Percentiles rank a stretch among this genome's conserved stretches.
Conservation (phyloP, 1,140 invertebrate genomes). For the Solenopsis fugax region DNA sequence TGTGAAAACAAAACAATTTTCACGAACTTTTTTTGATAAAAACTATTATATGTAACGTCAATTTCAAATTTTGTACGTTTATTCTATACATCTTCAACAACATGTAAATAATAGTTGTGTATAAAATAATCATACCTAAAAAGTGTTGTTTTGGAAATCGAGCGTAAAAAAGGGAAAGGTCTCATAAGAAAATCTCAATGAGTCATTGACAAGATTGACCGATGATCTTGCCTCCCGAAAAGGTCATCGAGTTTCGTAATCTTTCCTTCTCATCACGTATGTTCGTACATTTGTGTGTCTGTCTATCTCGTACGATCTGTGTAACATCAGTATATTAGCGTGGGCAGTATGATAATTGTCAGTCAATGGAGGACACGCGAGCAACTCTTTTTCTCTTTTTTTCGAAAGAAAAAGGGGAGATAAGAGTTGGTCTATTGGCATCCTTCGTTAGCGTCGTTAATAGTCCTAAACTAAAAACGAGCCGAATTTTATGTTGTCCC, state of each 20-base stretch:
- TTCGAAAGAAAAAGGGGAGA: neutral
- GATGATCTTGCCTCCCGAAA: constrained; percentile 5
- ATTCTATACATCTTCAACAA: too few species aligned
- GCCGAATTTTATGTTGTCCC: constrained; percentile 7
- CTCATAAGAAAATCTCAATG: constrained; percentile 15
- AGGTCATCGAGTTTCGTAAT: constrained; percentile 50
- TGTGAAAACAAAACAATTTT: too few species aligned
- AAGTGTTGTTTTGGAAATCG: too few species aligned
- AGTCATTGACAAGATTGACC: constrained; percentile 45
- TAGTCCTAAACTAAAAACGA: constrained; percentile 20
- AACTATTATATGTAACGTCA: too few species aligned
- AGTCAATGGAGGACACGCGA: constrained; percentile 52
- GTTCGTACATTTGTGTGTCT: neutral
- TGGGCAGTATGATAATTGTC: constrained; percentile 63
- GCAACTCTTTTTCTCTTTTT: neutral
- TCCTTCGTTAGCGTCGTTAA: constrained; percentile 39
- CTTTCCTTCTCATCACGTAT: constrained; percentile 40
- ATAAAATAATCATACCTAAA: too few species aligned
- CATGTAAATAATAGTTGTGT: too few species aligned
- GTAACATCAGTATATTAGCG: constrained; percentile 48
- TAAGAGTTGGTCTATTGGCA: neutral
- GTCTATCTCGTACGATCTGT: constrained; percentile 17
- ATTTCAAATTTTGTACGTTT: too few species aligned
- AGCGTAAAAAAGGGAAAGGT: too few species aligned
- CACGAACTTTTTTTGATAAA: too few species aligned